Evolutionary conservation across 2,113 vertebrate genomes (phyloP).

Genomic region (Recurvirostra avosetta): DNA sequence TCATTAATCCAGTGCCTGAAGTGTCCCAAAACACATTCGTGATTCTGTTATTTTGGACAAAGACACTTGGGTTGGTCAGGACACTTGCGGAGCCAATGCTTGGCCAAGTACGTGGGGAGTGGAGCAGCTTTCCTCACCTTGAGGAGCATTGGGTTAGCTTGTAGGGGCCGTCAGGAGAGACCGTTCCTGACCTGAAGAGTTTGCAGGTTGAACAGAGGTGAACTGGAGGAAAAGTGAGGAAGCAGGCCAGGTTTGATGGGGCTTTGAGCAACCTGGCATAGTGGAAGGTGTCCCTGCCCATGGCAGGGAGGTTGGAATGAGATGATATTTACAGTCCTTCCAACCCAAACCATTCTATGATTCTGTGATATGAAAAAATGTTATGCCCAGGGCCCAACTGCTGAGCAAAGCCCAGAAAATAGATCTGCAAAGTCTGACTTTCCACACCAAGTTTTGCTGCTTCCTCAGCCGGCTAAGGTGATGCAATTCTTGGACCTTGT

Average conservation of each 20-base stretch:
- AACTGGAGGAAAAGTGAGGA: not conserved
- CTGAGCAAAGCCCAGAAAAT: not conserved
- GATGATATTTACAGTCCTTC: not conserved
- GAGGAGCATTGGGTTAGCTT: not conserved
- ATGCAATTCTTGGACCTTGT: rapidly evolving
- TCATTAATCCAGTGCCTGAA: not conserved
- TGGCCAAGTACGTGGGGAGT: not conserved
- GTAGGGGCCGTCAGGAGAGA: not conserved
- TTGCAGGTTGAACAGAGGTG: not conserved
- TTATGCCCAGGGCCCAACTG: not conserved
- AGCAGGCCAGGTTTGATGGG: not conserved
- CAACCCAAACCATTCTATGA: not conserved
- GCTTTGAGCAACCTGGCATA: not conserved
- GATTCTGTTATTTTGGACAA: not conserved
- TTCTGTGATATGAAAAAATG: not conserved
- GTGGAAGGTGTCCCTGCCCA: not conserved
- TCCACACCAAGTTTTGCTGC: not conserved
- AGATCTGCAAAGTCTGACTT: not conserved
- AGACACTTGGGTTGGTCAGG: not conserved
- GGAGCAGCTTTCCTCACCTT: not conserved
- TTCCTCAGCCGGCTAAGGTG: not conserved
- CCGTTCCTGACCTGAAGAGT: not conserved
- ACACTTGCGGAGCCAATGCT: not conserved
- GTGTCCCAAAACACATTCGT: not conserved
- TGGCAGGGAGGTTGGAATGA: not conserved